Conservation (phyloP, 2,888 invertebrate species). For the Disparrhopalites patrizii region DNA sequence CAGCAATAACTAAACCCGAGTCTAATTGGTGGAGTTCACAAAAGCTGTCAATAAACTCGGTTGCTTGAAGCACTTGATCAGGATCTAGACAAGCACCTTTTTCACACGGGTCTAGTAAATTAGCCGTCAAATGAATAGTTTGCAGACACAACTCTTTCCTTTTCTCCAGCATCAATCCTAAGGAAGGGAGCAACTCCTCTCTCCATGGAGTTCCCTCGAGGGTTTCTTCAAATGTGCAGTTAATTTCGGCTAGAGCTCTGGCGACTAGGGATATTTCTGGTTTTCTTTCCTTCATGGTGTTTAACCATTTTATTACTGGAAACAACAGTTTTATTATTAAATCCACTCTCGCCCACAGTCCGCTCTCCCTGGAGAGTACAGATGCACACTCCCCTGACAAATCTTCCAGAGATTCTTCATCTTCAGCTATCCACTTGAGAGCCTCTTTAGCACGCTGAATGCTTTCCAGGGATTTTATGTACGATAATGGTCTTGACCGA, state of each 20-base stretch:
- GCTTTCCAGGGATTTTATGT: not conserved
- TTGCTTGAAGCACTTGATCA: conserved; percentile 19
- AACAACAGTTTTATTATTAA: conserved; percentile 1
- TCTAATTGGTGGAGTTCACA: conserved; percentile 8
- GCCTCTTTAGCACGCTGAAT: conserved; percentile 1
- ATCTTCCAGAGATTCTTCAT: conserved; percentile 6
- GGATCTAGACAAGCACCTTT: conserved; percentile 10
- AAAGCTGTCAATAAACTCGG: conserved; percentile 18
- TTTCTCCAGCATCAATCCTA: not conserved
- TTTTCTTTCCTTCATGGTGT: not conserved
- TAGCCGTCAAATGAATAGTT: conserved; percentile 13
- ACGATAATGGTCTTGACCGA: not conserved
- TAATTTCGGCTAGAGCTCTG: conserved; percentile 3
- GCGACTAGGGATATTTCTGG: conserved; percentile 6
- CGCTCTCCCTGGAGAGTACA: not conserved
- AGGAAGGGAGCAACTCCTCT: not conserved
- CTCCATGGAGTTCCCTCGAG: conserved; percentile 1
- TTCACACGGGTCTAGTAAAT: conserved; percentile 8
- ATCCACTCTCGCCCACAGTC: conserved; percentile 5
- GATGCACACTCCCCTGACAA: not conserved
- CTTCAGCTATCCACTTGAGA: conserved; percentile 13
- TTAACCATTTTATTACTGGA: conserved; percentile 10
- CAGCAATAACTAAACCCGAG: not conserved
- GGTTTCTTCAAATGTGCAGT: not conserved
- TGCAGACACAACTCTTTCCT: conserved; percentile 4